Conservation (phyloP, 2,888 invertebrate genomes). For the Myopa tessellatipennis region DNA sequence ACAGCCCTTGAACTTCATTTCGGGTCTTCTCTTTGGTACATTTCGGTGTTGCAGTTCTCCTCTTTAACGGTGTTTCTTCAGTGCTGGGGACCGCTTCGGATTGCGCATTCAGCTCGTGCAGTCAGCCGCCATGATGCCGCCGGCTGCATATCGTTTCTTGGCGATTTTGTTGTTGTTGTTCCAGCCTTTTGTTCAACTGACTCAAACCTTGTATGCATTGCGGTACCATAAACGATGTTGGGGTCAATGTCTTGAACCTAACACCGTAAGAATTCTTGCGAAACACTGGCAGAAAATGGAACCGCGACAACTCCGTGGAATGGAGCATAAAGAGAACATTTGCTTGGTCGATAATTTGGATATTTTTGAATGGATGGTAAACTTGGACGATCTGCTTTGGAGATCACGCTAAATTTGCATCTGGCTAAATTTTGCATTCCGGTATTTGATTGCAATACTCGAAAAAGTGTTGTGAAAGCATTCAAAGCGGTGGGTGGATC, state of each 20-base stretch:
- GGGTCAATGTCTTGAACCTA: constrained; percentile 41
- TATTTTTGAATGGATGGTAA: background rate
- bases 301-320: background rate
- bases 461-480: too few relatives aligned
- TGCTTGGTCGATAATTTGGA: background rate
- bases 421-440: too few relatives aligned
- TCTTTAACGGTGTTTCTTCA: background rate
- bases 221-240: constrained; percentile 39
- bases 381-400: too few relatives aligned
- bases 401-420: too few relatives aligned
- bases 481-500: too few relatives aligned
- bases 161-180: background rate
- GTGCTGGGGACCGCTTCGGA: background rate
- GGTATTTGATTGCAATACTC: too few relatives aligned
- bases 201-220: constrained; percentile 23
- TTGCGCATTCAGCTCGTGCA: constrained; percentile 25
- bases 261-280: constrained; percentile 22
- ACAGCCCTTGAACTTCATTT: constrained; percentile 32
- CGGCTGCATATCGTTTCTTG: background rate
- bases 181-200: constrained; percentile 1
- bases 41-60: background rate
- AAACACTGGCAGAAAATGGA: constrained; percentile 14
- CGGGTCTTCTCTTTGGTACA: background rate
- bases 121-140: background rate
- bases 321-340: background rate